These are phyloP conservation scores for Casuarius casuarius DNA, from an alignment of 2,113 vertebrate species.

Conservation along the genomic window DNA sequence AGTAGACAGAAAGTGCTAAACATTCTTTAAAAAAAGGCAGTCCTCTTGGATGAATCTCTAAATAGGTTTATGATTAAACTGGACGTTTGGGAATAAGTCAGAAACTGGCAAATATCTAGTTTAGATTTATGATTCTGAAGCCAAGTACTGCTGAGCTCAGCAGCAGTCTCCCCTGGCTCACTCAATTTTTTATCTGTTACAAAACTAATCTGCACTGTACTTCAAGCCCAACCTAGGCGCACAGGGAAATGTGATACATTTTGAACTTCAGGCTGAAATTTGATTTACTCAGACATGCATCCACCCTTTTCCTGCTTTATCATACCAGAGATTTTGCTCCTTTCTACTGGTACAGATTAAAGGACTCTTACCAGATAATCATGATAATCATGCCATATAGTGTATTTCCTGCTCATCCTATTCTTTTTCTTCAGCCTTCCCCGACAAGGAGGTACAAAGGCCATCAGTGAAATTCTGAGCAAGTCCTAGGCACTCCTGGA, in stretches of 20 bases:
- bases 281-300: neutral
- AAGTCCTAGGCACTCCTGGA: neutral
- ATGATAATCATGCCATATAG: neutral
- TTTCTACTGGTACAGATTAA: neutral
- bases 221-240: neutral
- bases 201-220: slow-evolving; percentile 35
- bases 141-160: slow-evolving; percentile 55
- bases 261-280: neutral
- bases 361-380: neutral
- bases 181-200: neutral
- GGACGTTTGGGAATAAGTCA: slow-evolving; percentile 43
- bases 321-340: neutral
- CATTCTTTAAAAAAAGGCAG: neutral
- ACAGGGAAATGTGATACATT: neutral
- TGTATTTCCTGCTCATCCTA: neutral
- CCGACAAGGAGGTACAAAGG: neutral
- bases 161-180: slow-evolving; percentile 27
- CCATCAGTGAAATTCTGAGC: neutral
- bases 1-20: slow-evolving; percentile 2
- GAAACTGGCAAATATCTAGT: slow-evolving; percentile 23
- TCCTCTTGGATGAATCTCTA: slow-evolving; percentile 42
- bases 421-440: neutral
- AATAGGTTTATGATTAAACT: slow-evolving; percentile 54
- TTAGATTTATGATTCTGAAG: slow-evolving; percentile 22
- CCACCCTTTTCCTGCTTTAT: neutral